Evolutionary conservation across 2,888 invertebrate species (phyloP).

Genomic region (Hipparchia semele): DNA sequence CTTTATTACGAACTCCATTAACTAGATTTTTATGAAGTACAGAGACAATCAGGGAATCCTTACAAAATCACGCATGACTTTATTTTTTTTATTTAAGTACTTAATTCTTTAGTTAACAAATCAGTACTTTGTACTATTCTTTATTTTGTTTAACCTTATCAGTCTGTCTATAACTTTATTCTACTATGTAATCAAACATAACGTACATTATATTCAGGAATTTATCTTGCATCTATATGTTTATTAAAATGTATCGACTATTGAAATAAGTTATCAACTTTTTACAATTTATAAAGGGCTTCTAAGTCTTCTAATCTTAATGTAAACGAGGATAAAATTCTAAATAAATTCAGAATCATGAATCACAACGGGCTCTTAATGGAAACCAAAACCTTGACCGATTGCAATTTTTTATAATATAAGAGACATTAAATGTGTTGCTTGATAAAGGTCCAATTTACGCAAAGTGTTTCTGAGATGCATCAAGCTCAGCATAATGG

Average conservation of each 20-base stretch:
- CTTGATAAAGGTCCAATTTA: conserved; percentile 57
- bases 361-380: conserved; percentile 51
- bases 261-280: conserved; percentile 38
- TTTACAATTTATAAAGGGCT: conserved; percentile 34
- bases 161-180: neutral
- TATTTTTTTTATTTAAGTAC: neutral
- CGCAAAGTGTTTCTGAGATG: conserved; percentile 52
- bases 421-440: conserved; percentile 50
- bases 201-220: neutral
- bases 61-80: neutral
- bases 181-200: neutral
- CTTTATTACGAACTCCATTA: conserved; percentile 7
- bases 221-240: conserved; percentile 11
- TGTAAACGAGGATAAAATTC: conserved; percentile 30
- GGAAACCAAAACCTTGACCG: conserved; percentile 46
- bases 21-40: conserved; percentile 12
- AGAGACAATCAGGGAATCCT: neutral
- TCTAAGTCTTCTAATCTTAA: conserved; percentile 35
- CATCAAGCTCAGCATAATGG: conserved; percentile 43
- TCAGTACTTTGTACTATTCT: neutral
- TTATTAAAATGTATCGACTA: conserved; percentile 31
- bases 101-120: neutral
- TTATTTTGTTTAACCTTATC: neutral
- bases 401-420: conserved; percentile 43
- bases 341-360: conserved; percentile 44